A percentile compares a stretch with the other conserved stretches of the same genome.
These are phyloP conservation scores for Rutilus rutilus DNA, from an alignment of 2,113 vertebrate genomes.

Conservation along the genomic window DNA sequence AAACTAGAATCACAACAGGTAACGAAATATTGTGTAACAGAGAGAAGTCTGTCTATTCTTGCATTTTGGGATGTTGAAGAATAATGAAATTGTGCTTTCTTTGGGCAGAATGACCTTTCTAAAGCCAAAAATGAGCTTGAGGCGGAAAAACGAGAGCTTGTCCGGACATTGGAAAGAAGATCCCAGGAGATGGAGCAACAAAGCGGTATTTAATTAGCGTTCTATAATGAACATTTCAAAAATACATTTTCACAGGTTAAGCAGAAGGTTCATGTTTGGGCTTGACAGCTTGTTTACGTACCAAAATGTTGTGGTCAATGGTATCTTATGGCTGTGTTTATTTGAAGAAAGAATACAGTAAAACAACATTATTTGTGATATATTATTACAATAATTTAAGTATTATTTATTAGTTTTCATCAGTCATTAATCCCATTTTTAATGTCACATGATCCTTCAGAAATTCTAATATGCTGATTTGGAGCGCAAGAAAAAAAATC, in stretches of 20 bases:
- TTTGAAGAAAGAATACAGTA: background rate
- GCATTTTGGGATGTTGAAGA: background rate
- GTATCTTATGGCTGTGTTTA: too few relatives aligned
- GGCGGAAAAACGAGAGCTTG: slow-evolving; percentile 90
- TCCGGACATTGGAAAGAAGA: slow-evolving; percentile 86
- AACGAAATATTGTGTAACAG: background rate
- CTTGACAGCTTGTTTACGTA: background rate
- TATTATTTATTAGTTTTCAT: too few relatives aligned
- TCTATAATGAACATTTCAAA: background rate
- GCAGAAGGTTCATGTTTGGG: background rate
- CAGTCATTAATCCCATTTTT: too few relatives aligned
- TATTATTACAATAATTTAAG: too few relatives aligned
- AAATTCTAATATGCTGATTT: too few relatives aligned
- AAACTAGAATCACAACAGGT: slow-evolving; percentile 79
- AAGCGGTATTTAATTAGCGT: slow-evolving; percentile 77
- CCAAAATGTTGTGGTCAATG: accelerated
- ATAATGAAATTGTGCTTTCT: background rate
- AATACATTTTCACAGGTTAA: background rate
- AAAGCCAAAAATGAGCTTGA: slow-evolving; percentile 91
- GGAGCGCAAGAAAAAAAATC: background rate
- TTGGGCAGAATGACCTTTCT: slow-evolving; percentile 79
- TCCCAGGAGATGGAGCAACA: slow-evolving; percentile 90
- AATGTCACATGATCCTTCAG: too few relatives aligned
- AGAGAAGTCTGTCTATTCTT: background rate
- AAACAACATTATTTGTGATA: background rate